Evolutionary conservation across 2,888 invertebrate species (phyloP), one percentile per base, ranked within the genome.

Genomic region (Cephus pulcher): DNA sequence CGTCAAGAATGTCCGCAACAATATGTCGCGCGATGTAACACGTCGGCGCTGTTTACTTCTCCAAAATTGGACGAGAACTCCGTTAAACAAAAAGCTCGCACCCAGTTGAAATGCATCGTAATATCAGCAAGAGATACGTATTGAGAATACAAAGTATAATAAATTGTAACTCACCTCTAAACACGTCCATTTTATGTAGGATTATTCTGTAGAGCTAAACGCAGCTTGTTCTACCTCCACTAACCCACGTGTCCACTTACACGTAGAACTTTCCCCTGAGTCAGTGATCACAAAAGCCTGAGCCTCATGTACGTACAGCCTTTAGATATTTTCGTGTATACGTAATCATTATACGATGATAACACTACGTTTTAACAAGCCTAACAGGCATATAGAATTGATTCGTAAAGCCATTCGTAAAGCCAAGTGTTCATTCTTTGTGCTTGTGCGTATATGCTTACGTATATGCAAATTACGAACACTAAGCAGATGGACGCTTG

Each of bases 111-210:
- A 56, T 56, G 1, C 6, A 56, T 23, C 15, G 23, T 56, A 56
- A 56, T 23, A 56, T 23, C 40, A 56, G 23, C 40, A 6, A 6
- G 23, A 56, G 40, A 23, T 56, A 56, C 2, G 0, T 23, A 56
- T 56, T 15, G 40, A 56, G 40, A 56, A 56, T 56, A 23, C 6
- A 0, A 23, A 56, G 15, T 40, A 15, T 15, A 40, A 40, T 56
- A 56, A 56, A 56, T 56, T 23, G 1, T 23, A 37, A 12, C 32
- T 33, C 74, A 77, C 76, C 76, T 77, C 32, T 30, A 35, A 77
- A 73, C 12, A 77, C 33, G 56, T 77, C 76, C 76, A 77, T 77
- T 73, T 73, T 74, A 71, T 71, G 2, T 15, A 32, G 11, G 33
- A 12, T 15, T 71, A n/a, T 33, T 23, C 71, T 30, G 12, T 30